A percentile compares a stretch with the other conserved stretches of the same genome.
Evolutionary conservation across 23 tunicate species (phyloP).

Genomic region (Trididemnum clinides): DNA sequence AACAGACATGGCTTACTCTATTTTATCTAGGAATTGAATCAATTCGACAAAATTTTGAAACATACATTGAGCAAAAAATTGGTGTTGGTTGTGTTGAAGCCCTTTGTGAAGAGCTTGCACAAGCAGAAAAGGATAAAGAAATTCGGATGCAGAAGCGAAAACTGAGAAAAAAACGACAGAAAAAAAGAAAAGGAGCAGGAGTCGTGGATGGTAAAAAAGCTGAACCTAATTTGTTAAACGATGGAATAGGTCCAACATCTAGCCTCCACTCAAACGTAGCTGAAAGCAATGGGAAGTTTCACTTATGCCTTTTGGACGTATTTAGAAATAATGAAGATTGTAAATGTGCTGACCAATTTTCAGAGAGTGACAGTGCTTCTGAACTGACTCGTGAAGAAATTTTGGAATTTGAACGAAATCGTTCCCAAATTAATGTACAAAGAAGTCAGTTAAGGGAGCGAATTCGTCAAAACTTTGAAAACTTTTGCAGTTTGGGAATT

Average conservation of each 20-base stretch:
- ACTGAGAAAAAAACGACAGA: conserved; percentile 37
- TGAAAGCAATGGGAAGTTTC: not conserved
- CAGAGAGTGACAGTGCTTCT: conserved; percentile 28
- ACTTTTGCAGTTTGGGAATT: conserved; percentile 29
- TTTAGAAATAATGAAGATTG: not conserved
- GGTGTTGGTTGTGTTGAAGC: conserved; percentile 71
- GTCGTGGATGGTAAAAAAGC: not conserved
- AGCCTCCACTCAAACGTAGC: not conserved
- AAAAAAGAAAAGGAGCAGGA: conserved; percentile 35
- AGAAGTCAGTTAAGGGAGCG: conserved; percentile 59
- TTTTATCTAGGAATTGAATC: conserved; percentile 69
- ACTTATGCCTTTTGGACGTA: conserved; percentile 39
- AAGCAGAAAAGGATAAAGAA: conserved; percentile 40
- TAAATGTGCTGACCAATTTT: conserved; percentile 13
- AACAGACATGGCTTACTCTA: conserved; percentile 80
- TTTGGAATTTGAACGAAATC: conserved; percentile 68
- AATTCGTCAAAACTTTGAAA: conserved; percentile 70
- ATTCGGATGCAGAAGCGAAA: conserved; percentile 36
- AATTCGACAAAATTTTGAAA: conserved; percentile 66
- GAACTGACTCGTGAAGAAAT: conserved; percentile 78
- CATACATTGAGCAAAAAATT: conserved; percentile 25
- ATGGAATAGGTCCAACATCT: not conserved
- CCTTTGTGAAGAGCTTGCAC: conserved; percentile 70
- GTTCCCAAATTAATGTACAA: conserved; percentile 56
- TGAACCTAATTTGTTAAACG: not conserved